phyloP scores from a whole-genome alignment of 2,797 vertebrate species.

The Poeciliopsis gracilis region DNA sequence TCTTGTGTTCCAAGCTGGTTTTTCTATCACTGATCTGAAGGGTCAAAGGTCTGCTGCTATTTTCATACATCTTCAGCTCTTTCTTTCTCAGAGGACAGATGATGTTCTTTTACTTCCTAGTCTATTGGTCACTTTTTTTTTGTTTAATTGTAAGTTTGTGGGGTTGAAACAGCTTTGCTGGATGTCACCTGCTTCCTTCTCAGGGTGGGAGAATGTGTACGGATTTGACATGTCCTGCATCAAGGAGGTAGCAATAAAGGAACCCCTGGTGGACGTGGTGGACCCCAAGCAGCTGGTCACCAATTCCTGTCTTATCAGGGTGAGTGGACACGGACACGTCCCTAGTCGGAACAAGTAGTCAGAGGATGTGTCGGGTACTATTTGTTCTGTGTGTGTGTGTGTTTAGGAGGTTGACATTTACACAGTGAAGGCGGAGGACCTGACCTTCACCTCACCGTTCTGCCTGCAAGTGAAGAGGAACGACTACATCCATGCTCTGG shows the following conservation, averaged over 20 bases:
- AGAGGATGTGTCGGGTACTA: background rate
- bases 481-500: conserved; percentile 93
- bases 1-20: background rate
- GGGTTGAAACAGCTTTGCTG: background rate
- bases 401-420: conserved; percentile 95
- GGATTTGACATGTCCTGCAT: conserved; percentile 97
- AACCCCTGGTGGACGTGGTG: conserved; percentile 92
- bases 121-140: background rate
- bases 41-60: background rate
- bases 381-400: background rate
- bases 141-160: background rate
- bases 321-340: conserved; percentile 43
- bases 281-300: conserved; percentile 94
- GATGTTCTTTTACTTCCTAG: background rate
- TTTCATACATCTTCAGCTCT: background rate
- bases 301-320: conserved; percentile 94
- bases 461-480: conserved; percentile 96
- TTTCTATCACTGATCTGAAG: background rate
- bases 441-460: conserved; percentile 94
- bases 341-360: background rate
- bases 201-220: conserved; percentile 97
- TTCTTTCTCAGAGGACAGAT: background rate
- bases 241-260: conserved; percentile 94
- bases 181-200: background rate
- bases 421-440: conserved; percentile 92